Conservation (phyloP, 2,888 invertebrate species). For the Melinopterus prodromus region DNA sequence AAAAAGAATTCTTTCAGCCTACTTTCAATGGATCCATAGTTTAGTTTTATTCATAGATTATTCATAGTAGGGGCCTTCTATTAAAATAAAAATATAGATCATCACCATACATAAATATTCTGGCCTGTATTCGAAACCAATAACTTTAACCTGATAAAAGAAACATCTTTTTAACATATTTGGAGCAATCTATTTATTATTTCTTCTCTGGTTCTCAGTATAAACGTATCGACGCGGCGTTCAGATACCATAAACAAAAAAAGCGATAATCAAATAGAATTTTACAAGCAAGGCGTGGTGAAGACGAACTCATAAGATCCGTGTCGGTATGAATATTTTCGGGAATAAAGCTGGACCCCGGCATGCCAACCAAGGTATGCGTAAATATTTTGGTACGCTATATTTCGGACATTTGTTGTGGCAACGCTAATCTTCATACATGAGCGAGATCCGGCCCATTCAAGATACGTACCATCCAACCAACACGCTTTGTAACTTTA, state of each 20-base stretch:
- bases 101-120: background rate
- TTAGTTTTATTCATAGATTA: background rate
- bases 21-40: too few relatives aligned
- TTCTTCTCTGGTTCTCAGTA: background rate
- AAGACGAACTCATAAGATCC: background rate
- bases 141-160: background rate
- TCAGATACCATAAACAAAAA: background rate
- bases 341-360: background rate
- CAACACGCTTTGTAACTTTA: too few relatives aligned
- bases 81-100: background rate
- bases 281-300: background rate
- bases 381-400: background rate
- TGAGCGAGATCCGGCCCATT: too few relatives aligned
- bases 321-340: background rate
- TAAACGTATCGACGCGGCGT: background rate
- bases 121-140: background rate
- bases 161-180: background rate
- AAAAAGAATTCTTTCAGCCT: too few relatives aligned
- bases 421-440: too few relatives aligned
- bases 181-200: background rate
- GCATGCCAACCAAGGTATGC: background rate
- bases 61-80: background rate
- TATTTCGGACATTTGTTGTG: too few relatives aligned
- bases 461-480: too few relatives aligned
- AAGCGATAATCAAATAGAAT: background rate